These are phyloP conservation scores for Pilophorus perplexus DNA, from an alignment of 2,888 invertebrate species.

Conservation along the genomic window DNA sequence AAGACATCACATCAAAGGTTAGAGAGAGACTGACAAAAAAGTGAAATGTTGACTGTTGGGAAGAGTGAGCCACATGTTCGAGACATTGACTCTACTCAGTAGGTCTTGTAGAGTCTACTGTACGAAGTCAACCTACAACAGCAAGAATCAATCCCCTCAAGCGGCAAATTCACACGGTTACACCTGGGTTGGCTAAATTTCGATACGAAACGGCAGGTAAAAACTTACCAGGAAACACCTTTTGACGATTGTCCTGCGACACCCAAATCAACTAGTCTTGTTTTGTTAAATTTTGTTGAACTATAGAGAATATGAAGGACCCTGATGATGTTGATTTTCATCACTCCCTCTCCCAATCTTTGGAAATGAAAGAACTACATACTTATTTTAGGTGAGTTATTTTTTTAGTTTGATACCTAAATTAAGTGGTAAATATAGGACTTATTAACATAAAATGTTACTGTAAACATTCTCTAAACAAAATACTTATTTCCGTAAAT, in stretches of 20 bases:
- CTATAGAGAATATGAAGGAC: conserved; percentile 17
- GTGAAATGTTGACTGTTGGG: too few relatives aligned
- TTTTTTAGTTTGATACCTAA: conserved; percentile 38
- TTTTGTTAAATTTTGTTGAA: conserved; percentile 19
- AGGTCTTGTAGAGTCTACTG: too few relatives aligned
- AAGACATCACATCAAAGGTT: too few relatives aligned
- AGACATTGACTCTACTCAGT: too few relatives aligned
- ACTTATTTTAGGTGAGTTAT: conserved; percentile 37
- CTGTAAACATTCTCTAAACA: conserved; percentile 31
- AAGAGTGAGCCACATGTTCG: too few relatives aligned
- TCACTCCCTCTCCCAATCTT: conserved; percentile 1
- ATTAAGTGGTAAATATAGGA: conserved; percentile 28
- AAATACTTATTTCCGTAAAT: conserved; percentile 26
- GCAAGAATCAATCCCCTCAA: too few relatives aligned
- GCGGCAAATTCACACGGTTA: too few relatives aligned
- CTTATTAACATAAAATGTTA: conserved; percentile 27
- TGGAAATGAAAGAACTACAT: conserved; percentile 1
- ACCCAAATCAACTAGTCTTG: conserved; percentile 25
- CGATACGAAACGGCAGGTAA: too few relatives aligned
- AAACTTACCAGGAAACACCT: too few relatives aligned
- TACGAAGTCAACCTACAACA: too few relatives aligned
- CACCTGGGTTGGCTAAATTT: too few relatives aligned
- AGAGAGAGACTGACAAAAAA: too few relatives aligned
- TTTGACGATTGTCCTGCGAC: conserved; percentile 1
- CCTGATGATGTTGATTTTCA: conserved; percentile 31